Base-by-base conservation (phyloP, 1,140 invertebrate genomes). In the Meloidogyne hapla region DNA sequence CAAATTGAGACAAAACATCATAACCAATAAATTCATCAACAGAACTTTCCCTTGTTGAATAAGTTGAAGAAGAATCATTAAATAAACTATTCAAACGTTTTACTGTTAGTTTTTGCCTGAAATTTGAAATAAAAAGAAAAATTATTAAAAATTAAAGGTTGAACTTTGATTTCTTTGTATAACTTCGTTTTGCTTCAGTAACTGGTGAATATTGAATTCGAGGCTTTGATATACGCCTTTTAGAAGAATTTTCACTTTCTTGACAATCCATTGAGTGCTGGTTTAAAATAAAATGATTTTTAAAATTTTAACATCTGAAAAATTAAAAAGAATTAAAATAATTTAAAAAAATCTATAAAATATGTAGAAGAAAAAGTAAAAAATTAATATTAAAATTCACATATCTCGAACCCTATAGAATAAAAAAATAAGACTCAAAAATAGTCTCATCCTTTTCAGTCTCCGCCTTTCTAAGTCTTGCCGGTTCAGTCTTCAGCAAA, bases 221-320 rank as follows among this genome's bases (percentile, higher is more conserved):
- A 28, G 69, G 69, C 40, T 70, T 70, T 40, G 40, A 62, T 28
- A 70, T 63, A 13, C 69, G 69, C 15, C 69, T 18, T n/a, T 45
- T 23, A 28, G 28, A n/a, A n/a, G n/a, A 42, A 45, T 70, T 70
- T 62, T 63, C 40, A n/a, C 10, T 40, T 23, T 70, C 69, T 70
- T 56, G 18, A 8, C 6, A n/a, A 6, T 56, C 48, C 48, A 56
- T 56, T 56, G 48, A 6, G 48, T 56, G 48, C 18, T 56, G n/a
- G 33, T 8, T 6, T 6, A 33, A 33, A 33, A 33, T 33, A 33
- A 33, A 1, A 6, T 33, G 3, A 3, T 8, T 33, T 33, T 33
- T 33, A 33, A 8, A 33, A 33, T 4, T 33, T 8, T 33, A 33
- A 33, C 33, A 33, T 33, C 33, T 33, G 9, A 33, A 33, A 33